Evolutionary conservation across 2,888 invertebrate genomes (phyloP).

Genomic region (Xestia xanthographa): DNA sequence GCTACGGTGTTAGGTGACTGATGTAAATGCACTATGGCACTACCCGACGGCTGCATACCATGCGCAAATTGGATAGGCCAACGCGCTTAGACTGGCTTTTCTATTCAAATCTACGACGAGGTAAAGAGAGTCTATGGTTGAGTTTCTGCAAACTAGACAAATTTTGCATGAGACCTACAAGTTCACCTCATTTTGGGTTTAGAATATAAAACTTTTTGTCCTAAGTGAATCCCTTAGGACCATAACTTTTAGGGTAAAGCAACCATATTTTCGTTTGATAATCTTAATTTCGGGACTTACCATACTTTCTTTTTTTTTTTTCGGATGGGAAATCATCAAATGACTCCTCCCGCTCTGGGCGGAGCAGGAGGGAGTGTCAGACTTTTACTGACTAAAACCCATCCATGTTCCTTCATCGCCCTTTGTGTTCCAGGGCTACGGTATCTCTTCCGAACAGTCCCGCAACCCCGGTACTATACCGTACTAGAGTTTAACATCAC

Average conservation of each 20-base stretch:
- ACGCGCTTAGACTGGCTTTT: conserved; percentile 41
- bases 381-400: no score
- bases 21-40: conserved; percentile 11
- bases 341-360: no score
- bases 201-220: not conserved
- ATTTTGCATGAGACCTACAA: not conserved
- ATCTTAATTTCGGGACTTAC: not conserved
- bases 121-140: conserved; percentile 4
- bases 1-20: conserved; percentile 17
- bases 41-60: conserved; percentile 52
- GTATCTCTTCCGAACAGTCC: no score
- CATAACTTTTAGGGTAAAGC: not conserved
- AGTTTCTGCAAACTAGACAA: not conserved
- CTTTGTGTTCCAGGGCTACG: no score
- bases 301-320: no score
- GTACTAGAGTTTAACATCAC: no score
- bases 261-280: not conserved
- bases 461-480: no score
- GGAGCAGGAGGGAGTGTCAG: no score
- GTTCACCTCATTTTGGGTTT: not conserved
- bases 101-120: conserved; percentile 42
- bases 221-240: no score
- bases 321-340: no score
- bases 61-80: conserved; percentile 62
- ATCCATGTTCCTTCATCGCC: no score